Conservation (phyloP, 2,888 invertebrate species). For the Heteromyza rotundicornis region DNA sequence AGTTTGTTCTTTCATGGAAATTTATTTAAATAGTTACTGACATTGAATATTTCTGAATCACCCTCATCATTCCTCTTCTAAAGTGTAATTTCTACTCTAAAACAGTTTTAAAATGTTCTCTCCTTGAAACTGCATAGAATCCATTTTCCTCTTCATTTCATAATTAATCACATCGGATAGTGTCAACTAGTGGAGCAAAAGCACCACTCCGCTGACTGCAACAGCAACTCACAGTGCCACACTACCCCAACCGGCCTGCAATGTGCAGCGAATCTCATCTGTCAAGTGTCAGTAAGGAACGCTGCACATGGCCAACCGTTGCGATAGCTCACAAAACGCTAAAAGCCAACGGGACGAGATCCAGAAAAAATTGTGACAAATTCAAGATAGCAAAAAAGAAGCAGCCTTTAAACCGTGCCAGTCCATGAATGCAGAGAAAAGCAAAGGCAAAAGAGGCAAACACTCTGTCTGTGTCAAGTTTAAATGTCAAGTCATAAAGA, state of each 20-base stretch:
- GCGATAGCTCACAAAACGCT: not conserved
- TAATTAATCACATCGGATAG: not conserved
- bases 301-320: slow-evolving; percentile 17
- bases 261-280: slow-evolving; percentile 37
- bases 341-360: not conserved
- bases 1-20: not conserved
- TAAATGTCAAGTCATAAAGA: slow-evolving; percentile 36
- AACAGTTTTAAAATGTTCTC: too few species aligned
- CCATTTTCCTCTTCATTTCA: not conserved
- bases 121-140: not conserved
- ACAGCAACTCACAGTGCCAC: too few species aligned
- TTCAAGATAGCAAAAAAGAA: slow-evolving; percentile 13
- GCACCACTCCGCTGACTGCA: not conserved
- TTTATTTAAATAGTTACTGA: too few species aligned
- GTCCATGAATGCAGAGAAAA: not conserved
- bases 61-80: too few species aligned
- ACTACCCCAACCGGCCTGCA: too few species aligned
- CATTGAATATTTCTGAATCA: too few species aligned
- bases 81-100: too few species aligned
- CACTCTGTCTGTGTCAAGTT: slow-evolving; percentile 40
- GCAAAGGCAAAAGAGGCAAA: slow-evolving; percentile 13
- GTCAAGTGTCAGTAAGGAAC: slow-evolving; percentile 36
- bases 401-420: slow-evolving; percentile 20
- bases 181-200: not conserved
- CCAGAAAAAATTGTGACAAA: slow-evolving; percentile 6